phyloP scores from a whole-genome alignment of 2,113 vertebrate genomes.

The Natator depressus region DNA sequence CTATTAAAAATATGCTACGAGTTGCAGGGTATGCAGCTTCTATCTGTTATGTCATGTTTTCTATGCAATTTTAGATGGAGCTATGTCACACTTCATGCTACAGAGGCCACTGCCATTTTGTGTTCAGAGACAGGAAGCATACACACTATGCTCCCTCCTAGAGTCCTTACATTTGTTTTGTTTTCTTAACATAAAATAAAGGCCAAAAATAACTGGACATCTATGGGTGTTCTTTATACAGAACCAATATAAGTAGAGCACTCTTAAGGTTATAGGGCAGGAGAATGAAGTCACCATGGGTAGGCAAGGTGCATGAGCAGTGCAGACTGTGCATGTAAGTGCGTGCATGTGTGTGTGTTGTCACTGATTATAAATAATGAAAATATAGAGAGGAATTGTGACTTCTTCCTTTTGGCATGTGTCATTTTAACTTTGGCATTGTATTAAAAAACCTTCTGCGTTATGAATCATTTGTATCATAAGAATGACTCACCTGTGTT shows the following conservation, averaged over 20 bases:
- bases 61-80: neutral
- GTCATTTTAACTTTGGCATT: neutral
- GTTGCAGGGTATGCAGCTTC: neutral
- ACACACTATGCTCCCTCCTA: neutral
- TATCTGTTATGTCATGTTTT: rapidly evolving
- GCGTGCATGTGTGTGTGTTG: rapidly evolving
- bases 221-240: rapidly evolving
- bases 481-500: conserved; percentile 41
- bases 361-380: conserved; percentile 26
- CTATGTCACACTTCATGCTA: rapidly evolving
- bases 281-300: neutral
- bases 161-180: neutral
- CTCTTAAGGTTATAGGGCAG: neutral
- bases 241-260: neutral
- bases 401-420: conserved; percentile 42
- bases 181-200: neutral
- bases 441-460: conserved; percentile 28
- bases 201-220: rapidly evolving
- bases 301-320: rapidly evolving
- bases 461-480: conserved; percentile 50
- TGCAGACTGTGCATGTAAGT: rapidly evolving
- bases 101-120: neutral
- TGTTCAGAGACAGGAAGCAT: neutral
- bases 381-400: conserved; percentile 37
- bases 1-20: neutral